Evolutionary conservation across 2,113 vertebrate genomes (phyloP).

Genomic region (Polypterus senegalus): DNA sequence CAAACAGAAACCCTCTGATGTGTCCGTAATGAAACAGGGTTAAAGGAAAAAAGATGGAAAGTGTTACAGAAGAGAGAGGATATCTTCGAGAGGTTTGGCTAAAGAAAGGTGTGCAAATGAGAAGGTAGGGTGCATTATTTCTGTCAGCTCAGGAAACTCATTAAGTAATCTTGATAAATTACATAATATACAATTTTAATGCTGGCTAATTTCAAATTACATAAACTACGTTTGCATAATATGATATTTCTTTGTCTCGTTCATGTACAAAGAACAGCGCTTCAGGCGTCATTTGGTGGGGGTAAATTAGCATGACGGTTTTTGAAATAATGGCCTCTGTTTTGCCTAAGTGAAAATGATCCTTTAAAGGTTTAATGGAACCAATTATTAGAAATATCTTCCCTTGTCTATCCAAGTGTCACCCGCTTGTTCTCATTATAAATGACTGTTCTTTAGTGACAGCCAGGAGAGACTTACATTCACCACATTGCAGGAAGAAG

Average conservation of each 20-base stretch:
- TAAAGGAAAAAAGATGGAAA: too few relatives aligned
- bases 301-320: slow-evolving; percentile 48
- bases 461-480: slow-evolving; percentile 20
- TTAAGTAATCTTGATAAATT: slow-evolving; percentile 16
- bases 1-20: too few relatives aligned
- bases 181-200: slow-evolving; percentile 29
- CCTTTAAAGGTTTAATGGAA: slow-evolving; percentile 51
- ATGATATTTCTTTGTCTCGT: slow-evolving; percentile 43
- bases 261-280: slow-evolving; percentile 31
- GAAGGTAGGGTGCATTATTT: neutral
- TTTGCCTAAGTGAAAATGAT: slow-evolving; percentile 37
- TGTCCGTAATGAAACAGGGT: too few relatives aligned
- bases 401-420: slow-evolving; percentile 29
- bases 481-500: slow-evolving; percentile 40
- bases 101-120: slow-evolving; percentile 10
- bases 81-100: neutral
- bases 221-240: slow-evolving; percentile 36
- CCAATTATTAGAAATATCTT: slow-evolving; percentile 48
- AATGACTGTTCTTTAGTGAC: slow-evolving; percentile 32
- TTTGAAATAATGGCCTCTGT: slow-evolving; percentile 31
- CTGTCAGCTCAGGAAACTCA: slow-evolving; percentile 11
- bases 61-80: too few relatives aligned
- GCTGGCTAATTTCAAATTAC: slow-evolving; percentile 42
- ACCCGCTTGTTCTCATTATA: slow-evolving; percentile 40
- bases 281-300: slow-evolving; percentile 45